Conservation (phyloP, 2,113 vertebrate genomes). For the Trogon melanurus region DNA sequence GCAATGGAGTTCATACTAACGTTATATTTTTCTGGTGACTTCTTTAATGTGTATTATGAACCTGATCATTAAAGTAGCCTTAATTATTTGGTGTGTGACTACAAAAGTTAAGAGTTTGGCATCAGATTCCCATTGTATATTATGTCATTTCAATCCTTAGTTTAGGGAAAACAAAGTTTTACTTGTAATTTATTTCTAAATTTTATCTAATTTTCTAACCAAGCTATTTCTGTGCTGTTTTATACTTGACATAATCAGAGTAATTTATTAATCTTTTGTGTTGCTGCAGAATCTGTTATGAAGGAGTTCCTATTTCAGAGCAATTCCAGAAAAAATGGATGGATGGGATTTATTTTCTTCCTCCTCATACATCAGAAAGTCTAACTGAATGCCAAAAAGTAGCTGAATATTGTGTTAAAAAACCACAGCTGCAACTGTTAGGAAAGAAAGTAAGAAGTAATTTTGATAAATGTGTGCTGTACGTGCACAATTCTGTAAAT, state of each 20-base stretch:
- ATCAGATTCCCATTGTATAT: background rate
- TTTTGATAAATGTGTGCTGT: background rate
- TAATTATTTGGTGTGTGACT: background rate
- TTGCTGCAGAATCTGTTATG: conserved; percentile 69
- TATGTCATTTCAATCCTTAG: background rate
- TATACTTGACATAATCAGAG: background rate
- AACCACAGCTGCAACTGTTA: conserved; percentile 61
- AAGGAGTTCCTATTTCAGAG: conserved; percentile 56
- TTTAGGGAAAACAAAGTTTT: background rate
- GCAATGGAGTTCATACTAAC: background rate
- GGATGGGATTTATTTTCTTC: background rate
- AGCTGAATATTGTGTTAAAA: conserved; percentile 44
- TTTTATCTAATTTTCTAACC: background rate
- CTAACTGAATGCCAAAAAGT: conserved; percentile 42
- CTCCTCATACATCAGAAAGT: background rate
- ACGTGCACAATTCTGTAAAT: background rate
- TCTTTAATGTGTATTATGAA: background rate
- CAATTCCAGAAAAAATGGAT: background rate
- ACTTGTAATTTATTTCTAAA: background rate
- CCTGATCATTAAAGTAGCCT: background rate
- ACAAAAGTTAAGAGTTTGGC: background rate
- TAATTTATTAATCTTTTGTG: background rate
- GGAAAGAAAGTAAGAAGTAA: conserved; percentile 74
- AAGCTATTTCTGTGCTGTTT: background rate
- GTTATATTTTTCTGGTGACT: background rate